Base-by-base conservation (phyloP, 1,140 invertebrate genomes). In the Pectinophora gossypiella region DNA sequence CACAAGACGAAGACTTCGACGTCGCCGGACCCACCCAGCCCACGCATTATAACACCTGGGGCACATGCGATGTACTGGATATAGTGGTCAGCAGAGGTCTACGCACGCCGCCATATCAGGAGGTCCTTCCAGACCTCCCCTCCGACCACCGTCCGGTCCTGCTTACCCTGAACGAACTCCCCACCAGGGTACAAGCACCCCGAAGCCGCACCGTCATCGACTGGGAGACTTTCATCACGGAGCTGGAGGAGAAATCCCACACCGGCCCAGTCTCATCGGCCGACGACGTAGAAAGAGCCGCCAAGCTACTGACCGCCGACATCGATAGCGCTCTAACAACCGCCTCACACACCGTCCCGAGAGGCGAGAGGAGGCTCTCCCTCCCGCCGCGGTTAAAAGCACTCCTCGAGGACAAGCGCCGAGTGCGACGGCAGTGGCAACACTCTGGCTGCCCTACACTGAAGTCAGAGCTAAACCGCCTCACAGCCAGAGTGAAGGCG, bases 1-100 rank as follows among this genome's bases (percentile, higher is more conserved):
- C 1, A 40, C 19, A 5, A 10, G 16, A 1, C 59, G 65, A n/a
- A n/a, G n/a, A n/a, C 0, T 51, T 52, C 16, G 19, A 51, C 1
- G 56, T 58, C 51, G 48, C 56, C 3, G 56, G n/a, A 2, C 7
- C 27, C 27, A 32, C 27, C 27, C 27, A 32, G 9, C n/a, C 9
- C 27, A 9, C 27, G 27, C 27, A 32, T n/a, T 9, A 32, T 9
- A 2, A n/a, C 2, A 32, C 6, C 9, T 12, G n/a, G n/a, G 9
- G 9, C 27, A 9, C 27, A 9, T n/a, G n/a, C n/a, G 27, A 32
- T 32, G 27, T 32, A 9, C 9, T 32, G n/a, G 27, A 32, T n/a
- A 9, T 32, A 2, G 27, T n/a, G 27, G 27, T 32, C 9, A n/a
- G 9, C 7, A 32, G n/a, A n/a, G 27, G 27, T 9, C 27, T 32